Evolutionary conservation across 2,797 vertebrate genomes (phyloP).

Genomic region (Paratrypauchen microcephalus): DNA sequence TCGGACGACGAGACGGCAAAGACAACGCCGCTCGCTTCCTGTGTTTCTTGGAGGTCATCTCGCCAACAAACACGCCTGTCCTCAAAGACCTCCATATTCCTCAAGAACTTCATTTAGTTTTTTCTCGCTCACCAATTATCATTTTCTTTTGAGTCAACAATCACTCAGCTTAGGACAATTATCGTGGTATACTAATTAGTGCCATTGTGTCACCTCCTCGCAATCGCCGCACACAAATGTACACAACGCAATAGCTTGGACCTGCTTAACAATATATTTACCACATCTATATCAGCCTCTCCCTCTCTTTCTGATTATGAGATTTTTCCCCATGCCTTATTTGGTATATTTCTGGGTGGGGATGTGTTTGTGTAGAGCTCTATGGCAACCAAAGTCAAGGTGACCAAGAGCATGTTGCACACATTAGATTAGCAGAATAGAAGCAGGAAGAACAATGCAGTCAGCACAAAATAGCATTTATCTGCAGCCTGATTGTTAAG

Average conservation of each 20-base stretch:
- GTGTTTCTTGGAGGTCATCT: slow-evolving; percentile 82
- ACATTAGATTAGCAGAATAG: slow-evolving; percentile 83
- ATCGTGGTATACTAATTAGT: slow-evolving; percentile 80
- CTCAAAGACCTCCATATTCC: slow-evolving; percentile 76
- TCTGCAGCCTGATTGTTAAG: slow-evolving; percentile 76
- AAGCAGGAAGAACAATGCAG: slow-evolving; percentile 80
- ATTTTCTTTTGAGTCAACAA: slow-evolving; percentile 79
- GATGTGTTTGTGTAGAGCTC: slow-evolving; percentile 83
- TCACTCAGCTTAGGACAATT: slow-evolving; percentile 78
- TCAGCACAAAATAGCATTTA: slow-evolving; percentile 79
- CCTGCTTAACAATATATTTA: slow-evolving; percentile 76
- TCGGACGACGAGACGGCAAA: slow-evolving; percentile 80
- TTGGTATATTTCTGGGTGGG: slow-evolving; percentile 85
- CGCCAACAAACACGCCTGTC: slow-evolving; percentile 80
- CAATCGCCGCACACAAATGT: slow-evolving; percentile 54
- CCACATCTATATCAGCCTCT: slow-evolving; percentile 67
- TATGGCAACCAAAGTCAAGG: slow-evolving; percentile 88
- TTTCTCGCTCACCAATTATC: slow-evolving; percentile 79
- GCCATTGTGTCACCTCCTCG: slow-evolving; percentile 67
- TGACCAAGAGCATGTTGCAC: slow-evolving; percentile 85
- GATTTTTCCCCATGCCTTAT: slow-evolving; percentile 81
- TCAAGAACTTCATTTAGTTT: slow-evolving; percentile 79
- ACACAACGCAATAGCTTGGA: slow-evolving; percentile 72
- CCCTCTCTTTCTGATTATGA: slow-evolving; percentile 77
- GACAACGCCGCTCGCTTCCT: slow-evolving; percentile 73